phyloP scores from a whole-genome alignment of 2,888 invertebrate species.

The Andrena marginata region DNA sequence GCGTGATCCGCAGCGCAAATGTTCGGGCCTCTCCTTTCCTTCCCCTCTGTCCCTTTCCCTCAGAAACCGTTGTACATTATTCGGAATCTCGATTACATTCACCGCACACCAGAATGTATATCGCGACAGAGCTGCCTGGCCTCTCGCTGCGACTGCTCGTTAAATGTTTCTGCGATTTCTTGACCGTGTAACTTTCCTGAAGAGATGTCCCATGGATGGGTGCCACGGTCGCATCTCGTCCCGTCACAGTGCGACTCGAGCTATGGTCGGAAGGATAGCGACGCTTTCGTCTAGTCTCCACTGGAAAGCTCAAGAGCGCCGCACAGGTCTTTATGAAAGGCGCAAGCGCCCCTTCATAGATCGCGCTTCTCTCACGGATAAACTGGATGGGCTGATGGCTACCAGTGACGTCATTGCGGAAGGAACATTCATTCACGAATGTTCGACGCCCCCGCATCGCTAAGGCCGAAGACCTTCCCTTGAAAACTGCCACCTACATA shows the following conservation, averaged over 20 bases:
- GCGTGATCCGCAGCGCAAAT: not conserved
- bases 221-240: conserved; percentile 63
- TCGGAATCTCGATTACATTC: conserved; percentile 33
- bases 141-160: conserved; percentile 4
- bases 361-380: conserved; percentile 65
- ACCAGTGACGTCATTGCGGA: conserved; percentile 72
- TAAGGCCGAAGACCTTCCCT: conserved; percentile 61
- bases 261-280: conserved; percentile 49
- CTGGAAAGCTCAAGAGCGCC: conserved; percentile 47
- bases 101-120: conserved; percentile 50
- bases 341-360: conserved; percentile 81
- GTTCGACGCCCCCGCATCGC: conserved; percentile 55
- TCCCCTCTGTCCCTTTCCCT: not conserved
- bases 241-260: conserved; percentile 49
- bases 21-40: not conserved
- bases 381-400: conserved; percentile 34
- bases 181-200: conserved; percentile 47
- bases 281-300: conserved; percentile 43
- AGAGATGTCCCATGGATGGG: conserved; percentile 34
- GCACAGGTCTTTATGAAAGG: conserved; percentile 57
- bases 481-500: conserved; percentile 7
- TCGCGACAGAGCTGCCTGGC: conserved; percentile 15
- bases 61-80: conserved; percentile 13
- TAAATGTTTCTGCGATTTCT: conserved; percentile 36
- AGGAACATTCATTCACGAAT: conserved; percentile 72